These are phyloP conservation scores for Megalops cyprinoides DNA, from an alignment of 2,797 vertebrate genomes.

Conservation along the genomic window DNA sequence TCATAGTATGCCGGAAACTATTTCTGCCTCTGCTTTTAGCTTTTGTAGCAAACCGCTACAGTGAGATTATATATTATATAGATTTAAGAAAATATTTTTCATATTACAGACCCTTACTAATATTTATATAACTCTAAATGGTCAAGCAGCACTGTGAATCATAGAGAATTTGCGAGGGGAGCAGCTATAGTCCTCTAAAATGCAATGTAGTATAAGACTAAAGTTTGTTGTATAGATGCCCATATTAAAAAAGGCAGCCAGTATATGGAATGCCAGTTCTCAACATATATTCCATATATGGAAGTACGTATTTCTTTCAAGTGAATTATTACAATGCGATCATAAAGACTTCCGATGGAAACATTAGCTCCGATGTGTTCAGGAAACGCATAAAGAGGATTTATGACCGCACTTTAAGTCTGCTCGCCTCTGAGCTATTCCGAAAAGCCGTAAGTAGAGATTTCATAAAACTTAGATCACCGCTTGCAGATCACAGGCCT, in stretches of 20 bases:
- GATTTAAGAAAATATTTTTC: no score
- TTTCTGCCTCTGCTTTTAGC: no score
- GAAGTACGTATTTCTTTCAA: slow-evolving; percentile 58
- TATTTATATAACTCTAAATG: no score
- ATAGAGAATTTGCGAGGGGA: no score
- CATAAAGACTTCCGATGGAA: slow-evolving; percentile 72
- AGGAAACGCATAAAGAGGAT: slow-evolving; percentile 76
- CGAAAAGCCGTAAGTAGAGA: slow-evolving; percentile 73
- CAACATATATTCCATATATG: slow-evolving; percentile 45
- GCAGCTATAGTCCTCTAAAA: no score
- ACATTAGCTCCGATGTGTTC: slow-evolving; percentile 76
- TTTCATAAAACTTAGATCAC: slow-evolving; percentile 67
- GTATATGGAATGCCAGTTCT: background rate
- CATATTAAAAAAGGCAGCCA: background rate
- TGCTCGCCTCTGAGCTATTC: slow-evolving; percentile 66
- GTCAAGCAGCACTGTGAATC: no score
- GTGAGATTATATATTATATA: no score
- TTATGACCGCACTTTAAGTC: slow-evolving; percentile 76
- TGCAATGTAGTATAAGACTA: no score
- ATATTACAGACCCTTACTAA: no score
- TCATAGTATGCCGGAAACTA: no score
- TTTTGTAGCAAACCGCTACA: no score
- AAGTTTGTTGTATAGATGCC: no score
- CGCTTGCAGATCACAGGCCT: slow-evolving; percentile 1
- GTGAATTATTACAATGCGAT: slow-evolving; percentile 60